Percentiles rank a stretch among this genome's conserved stretches.
Evolutionary conservation across 2,113 vertebrate species (phyloP).

Genomic region (Osmerus eperlanus): DNA sequence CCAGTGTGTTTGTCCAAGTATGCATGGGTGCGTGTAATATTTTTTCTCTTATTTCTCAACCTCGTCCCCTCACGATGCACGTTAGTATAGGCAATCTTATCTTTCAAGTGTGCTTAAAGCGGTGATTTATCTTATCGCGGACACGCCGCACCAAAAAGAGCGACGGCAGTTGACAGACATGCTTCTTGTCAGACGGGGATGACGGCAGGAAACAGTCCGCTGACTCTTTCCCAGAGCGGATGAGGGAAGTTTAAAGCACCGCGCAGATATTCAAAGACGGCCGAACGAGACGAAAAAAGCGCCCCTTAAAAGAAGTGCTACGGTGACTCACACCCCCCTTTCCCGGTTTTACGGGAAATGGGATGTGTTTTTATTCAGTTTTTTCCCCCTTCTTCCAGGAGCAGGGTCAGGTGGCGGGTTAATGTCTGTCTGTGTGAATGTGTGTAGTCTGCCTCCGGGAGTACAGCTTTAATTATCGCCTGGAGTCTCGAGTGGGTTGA

Average conservation of each 20-base stretch:
- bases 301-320: conserved; percentile 50
- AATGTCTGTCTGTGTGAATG: conserved; percentile 59
- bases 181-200: conserved; percentile 10
- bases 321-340: conserved; percentile 71
- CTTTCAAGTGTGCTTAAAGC: no score
- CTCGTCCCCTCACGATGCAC: no score
- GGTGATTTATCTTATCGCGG: no score
- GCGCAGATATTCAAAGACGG: conserved; percentile 40
- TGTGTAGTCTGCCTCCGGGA: conserved; percentile 43
- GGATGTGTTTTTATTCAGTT: conserved; percentile 72
- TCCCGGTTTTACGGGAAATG: conserved; percentile 72
- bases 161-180: conserved; percentile 12
- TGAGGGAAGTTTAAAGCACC: conserved; percentile 29
- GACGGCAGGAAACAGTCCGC: not conserved
- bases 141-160: not conserved
- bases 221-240: conserved; percentile 15
- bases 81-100: no score
- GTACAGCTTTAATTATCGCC: conserved; percentile 48
- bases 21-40: not conserved
- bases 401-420: conserved; percentile 42
- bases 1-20: not conserved
- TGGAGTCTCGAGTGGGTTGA: conserved; percentile 32
- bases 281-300: conserved; percentile 46
- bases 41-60: not conserved
- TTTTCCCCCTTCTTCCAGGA: conserved; percentile 23